A percentile compares a stretch with the other conserved stretches of the same genome.
Evolutionary conservation across 2,888 invertebrate species (phyloP).

Genomic region (Schizaphis graminum): DNA sequence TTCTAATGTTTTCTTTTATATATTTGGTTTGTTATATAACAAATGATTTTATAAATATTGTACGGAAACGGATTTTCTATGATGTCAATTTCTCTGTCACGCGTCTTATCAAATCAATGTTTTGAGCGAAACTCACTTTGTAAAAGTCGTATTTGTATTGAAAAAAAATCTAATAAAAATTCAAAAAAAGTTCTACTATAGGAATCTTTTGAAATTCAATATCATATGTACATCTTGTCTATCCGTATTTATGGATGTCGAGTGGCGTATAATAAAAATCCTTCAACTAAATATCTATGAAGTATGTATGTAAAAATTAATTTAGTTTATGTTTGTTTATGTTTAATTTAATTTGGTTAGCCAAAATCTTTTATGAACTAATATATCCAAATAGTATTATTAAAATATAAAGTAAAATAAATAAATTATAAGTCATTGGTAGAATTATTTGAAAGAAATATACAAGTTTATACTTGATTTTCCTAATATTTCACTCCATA

Average conservation of each 20-base stretch:
- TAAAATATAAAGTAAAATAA: background rate
- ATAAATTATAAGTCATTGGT: background rate
- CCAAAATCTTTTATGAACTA: background rate
- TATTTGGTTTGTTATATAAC: background rate
- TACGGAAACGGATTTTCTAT: background rate
- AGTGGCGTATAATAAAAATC: background rate
- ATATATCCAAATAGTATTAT: background rate
- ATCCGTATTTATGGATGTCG: background rate
- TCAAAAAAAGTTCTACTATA: background rate
- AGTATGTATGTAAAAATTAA: background rate
- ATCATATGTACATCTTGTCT: background rate
- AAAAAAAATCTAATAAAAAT: background rate
- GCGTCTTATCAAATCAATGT: background rate
- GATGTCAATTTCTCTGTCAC: background rate
- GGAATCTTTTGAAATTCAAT: background rate
- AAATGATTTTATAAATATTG: background rate
- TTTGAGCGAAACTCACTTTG: background rate
- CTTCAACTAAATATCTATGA: background rate
- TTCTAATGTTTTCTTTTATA: background rate
- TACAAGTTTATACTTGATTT: background rate
- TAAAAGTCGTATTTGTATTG: background rate
- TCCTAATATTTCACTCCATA: background rate
- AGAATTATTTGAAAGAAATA: background rate
- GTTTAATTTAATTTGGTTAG: background rate
- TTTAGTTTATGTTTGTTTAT: background rate